These are phyloP conservation scores for Dendrolimus kikuchii DNA, from an alignment of 1,140 invertebrate genomes.

Conservation along the genomic window DNA sequence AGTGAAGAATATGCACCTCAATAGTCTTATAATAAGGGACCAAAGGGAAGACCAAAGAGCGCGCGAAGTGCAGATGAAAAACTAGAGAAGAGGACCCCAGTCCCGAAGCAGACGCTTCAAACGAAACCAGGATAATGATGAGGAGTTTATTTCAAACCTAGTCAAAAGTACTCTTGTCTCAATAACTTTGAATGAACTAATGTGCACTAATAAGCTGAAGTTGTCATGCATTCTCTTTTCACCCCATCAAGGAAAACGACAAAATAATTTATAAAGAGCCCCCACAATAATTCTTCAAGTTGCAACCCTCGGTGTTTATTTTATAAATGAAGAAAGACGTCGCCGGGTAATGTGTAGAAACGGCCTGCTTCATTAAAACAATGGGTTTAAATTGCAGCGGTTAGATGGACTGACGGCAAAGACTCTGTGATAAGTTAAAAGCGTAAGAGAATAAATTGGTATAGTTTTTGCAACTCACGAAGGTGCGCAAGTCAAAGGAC, in stretches of 20 bases:
- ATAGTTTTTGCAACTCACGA: not conserved
- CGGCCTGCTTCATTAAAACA: conserved; percentile 58
- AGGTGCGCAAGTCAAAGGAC: not conserved
- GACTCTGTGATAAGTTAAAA: conserved; percentile 7
- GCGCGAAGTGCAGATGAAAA: too few relatives aligned
- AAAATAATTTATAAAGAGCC: conserved; percentile 6
- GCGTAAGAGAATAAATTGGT: conserved; percentile 1
- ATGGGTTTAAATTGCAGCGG: conserved; percentile 58
- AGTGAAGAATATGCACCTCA: too few relatives aligned
- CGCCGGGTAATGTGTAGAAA: conserved; percentile 39
- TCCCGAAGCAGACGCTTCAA: too few relatives aligned
- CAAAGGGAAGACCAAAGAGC: too few relatives aligned
- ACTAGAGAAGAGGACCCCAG: too few relatives aligned
- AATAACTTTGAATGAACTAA: too few relatives aligned
- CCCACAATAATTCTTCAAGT: not conserved
- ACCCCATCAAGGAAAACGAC: not conserved
- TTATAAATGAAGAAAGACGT: conserved; percentile 36
- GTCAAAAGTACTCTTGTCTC: too few relatives aligned
- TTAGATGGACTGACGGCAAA: conserved; percentile 42
- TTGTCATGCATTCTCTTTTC: too few relatives aligned
- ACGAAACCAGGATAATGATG: too few relatives aligned
- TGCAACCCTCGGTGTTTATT: conserved; percentile 19
- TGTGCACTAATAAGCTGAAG: too few relatives aligned
- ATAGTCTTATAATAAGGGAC: too few relatives aligned
- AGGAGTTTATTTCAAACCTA: too few relatives aligned